Evolutionary conservation across 2,888 invertebrate species (phyloP).

Genomic region (Protophormia terraenovae): DNA sequence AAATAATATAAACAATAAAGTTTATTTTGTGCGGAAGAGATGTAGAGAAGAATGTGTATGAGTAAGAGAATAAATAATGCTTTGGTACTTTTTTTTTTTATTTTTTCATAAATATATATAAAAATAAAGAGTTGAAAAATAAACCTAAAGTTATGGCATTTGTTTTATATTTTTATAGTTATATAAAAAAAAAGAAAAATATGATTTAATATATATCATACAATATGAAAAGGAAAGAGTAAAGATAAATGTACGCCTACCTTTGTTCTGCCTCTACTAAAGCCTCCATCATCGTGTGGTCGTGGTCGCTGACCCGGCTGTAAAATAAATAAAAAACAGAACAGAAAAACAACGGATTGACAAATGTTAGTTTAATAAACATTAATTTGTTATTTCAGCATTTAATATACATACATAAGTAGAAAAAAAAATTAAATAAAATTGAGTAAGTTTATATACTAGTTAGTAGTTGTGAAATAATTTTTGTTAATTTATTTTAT

Average conservation of each 20-base stretch:
- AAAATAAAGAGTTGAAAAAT: not conserved
- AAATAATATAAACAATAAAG: not conserved
- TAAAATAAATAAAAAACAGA: constrained; percentile 48
- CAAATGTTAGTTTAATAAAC: constrained; percentile 53
- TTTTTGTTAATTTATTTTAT: not conserved
- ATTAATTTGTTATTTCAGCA: constrained; percentile 18
- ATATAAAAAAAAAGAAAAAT: not conserved
- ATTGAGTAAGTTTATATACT: not conserved
- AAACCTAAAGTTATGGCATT: not conserved
- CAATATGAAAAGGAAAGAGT: not conserved
- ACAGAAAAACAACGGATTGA: constrained; percentile 39
- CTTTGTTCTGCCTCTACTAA: constrained; percentile 80
- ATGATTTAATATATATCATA: not conserved
- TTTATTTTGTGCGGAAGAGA: not conserved
- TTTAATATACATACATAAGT: constrained; percentile 1
- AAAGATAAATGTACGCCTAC: constrained; percentile 69
- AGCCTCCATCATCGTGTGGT: constrained; percentile 79
- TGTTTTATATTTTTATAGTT: not conserved
- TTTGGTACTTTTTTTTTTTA: not conserved
- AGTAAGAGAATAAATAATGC: not conserved
- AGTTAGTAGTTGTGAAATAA: not conserved
- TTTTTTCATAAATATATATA: not conserved
- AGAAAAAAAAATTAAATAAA: no score
- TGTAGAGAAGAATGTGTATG: not conserved
- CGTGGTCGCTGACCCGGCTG: constrained; percentile 80